Evolutionary conservation across 2,888 invertebrate genomes (phyloP).

Genomic region (Conus canariensis): DNA sequence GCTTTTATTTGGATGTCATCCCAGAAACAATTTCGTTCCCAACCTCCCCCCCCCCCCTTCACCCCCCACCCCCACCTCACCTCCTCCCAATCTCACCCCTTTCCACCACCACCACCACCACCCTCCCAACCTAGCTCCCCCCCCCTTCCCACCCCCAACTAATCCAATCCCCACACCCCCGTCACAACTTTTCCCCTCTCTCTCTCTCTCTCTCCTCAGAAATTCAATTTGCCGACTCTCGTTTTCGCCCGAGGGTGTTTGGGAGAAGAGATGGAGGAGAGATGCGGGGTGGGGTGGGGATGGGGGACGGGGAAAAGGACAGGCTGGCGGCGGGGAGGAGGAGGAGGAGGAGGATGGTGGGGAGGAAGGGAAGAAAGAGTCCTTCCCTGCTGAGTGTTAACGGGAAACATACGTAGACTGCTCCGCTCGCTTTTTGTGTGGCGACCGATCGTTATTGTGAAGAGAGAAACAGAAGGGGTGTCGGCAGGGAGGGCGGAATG

Average conservation of each 20-base stretch:
- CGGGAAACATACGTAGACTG: not conserved
- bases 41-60: not conserved
- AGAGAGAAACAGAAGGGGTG: not conserved
- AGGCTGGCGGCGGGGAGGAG: not conserved
- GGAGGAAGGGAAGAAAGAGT: not conserved
- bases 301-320: not conserved
- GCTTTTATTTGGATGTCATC: constrained; percentile 28
- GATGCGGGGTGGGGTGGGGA: not conserved
- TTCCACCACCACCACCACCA: not conserved
- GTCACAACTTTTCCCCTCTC: not conserved
- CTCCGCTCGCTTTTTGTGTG: not conserved
- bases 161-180: no score
- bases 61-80: no score
- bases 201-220: constrained; percentile 4
- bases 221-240: constrained; percentile 8
- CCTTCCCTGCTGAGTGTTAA: not conserved
- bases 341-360: not conserved
- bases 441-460: not conserved
- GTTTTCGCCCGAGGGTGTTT: constrained; percentile 6
- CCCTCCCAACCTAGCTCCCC: not conserved
- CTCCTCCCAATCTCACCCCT: no score
- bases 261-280: not conserved
- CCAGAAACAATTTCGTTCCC: constrained; percentile 1
- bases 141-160: not conserved
- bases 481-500: not conserved